A percentile compares a stretch with the other conserved stretches of the same genome.
Conservation (phyloP, 2,888 invertebrate genomes). For the Lycia hirtaria region DNA sequence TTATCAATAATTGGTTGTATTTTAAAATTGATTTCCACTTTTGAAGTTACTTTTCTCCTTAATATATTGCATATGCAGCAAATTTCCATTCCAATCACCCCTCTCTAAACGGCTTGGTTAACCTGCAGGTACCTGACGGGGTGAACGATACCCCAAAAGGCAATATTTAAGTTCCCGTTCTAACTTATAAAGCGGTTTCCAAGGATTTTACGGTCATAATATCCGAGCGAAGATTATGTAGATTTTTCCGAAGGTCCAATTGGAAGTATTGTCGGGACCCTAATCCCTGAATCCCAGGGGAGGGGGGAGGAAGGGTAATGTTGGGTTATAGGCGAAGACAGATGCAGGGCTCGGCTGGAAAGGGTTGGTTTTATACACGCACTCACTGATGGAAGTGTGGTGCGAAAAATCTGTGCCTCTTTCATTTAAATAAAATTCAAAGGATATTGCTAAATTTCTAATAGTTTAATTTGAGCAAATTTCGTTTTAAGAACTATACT, state of each 20-base stretch:
- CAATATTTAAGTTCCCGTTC: slow-evolving; percentile 40
- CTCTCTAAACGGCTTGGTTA: not conserved
- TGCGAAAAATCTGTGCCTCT: not conserved
- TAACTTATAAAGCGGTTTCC: slow-evolving; percentile 41
- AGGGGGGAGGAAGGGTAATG: slow-evolving; percentile 33
- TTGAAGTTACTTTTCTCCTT: not conserved
- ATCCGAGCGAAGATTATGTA: slow-evolving; percentile 57
- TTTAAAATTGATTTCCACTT: not conserved
- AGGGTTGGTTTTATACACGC: slow-evolving; percentile 9
- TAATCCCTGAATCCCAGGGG: slow-evolving; percentile 56
- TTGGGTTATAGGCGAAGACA: slow-evolving; percentile 39
- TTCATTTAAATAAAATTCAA: not conserved
- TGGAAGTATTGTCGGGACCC: slow-evolving; percentile 59
- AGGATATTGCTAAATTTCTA: no score
- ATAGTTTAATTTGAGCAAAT: no score
- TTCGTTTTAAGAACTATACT: no score
- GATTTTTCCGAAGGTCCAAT: slow-evolving; percentile 62
- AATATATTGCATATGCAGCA: not conserved
- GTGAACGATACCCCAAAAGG: slow-evolving; percentile 21
- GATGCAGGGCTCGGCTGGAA: slow-evolving; percentile 33
- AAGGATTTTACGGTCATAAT: slow-evolving; percentile 41
- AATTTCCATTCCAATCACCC: slow-evolving; percentile 13
- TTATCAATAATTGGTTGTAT: not conserved
- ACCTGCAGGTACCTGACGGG: slow-evolving; percentile 8
- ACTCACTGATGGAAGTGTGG: slow-evolving; percentile 3